phyloP scores from a whole-genome alignment of 2,888 invertebrate species.

The Lochmaea crataegi region DNA sequence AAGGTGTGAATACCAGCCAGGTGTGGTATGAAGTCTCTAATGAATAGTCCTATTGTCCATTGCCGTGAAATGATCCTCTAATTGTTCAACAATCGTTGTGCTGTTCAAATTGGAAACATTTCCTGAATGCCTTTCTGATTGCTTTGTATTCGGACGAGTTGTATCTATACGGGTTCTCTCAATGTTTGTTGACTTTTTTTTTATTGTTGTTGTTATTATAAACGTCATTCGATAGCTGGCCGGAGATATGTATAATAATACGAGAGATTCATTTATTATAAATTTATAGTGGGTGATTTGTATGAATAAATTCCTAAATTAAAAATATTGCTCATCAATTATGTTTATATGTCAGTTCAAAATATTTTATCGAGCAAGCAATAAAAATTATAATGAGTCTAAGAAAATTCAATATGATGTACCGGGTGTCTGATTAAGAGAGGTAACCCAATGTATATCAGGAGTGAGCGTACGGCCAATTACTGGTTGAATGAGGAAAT shows the following conservation, averaged over 20 bases:
- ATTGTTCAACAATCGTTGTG: slow-evolving; percentile 63
- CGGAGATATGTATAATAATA: slow-evolving; percentile 10
- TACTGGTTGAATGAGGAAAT: no score
- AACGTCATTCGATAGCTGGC: slow-evolving; percentile 12
- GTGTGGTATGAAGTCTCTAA: slow-evolving; percentile 33
- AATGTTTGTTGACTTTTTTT: slow-evolving; percentile 29
- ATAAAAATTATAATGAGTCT: neutral
- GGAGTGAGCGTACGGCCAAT: no score
- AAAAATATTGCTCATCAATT: neutral
- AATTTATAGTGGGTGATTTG: slow-evolving; percentile 9
- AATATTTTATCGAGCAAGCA: neutral
- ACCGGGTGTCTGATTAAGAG: no score
- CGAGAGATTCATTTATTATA: slow-evolving; percentile 27
- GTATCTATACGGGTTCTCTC: slow-evolving; percentile 14
- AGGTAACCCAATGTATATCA: no score
- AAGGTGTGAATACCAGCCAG: slow-evolving; percentile 21
- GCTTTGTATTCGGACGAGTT: slow-evolving; percentile 46
- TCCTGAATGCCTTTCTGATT: slow-evolving; percentile 62
- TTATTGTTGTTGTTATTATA: slow-evolving; percentile 17
- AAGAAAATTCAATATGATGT: neutral
- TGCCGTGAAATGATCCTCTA: slow-evolving; percentile 64
- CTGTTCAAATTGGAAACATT: slow-evolving; percentile 61
- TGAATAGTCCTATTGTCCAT: slow-evolving; percentile 61
- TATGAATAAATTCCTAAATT: neutral
- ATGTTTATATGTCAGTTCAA: neutral